Conservation (phyloP, 2,888 invertebrate species). For the Nephrocerus scutellatus region DNA sequence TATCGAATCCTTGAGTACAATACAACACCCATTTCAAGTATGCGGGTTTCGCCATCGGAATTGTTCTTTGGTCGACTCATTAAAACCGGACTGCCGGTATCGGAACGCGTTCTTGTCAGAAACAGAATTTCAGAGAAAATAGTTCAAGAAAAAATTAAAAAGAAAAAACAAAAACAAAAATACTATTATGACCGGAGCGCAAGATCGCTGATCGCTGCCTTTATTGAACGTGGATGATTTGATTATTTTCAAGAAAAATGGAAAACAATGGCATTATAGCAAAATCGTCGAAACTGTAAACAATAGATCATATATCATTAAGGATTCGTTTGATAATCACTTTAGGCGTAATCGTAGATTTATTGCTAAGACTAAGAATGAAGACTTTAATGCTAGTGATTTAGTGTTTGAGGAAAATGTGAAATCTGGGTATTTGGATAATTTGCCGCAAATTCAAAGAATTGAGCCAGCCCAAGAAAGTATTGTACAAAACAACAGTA, state of each 20-base stretch:
- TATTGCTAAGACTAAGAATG: slow-evolving; percentile 14
- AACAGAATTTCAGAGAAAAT: slow-evolving; percentile 10
- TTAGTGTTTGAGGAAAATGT: too few species aligned
- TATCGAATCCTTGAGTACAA: slow-evolving; percentile 23
- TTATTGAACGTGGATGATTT: slow-evolving; percentile 11
- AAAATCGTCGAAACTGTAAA: slow-evolving; percentile 16
- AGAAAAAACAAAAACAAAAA: slow-evolving; percentile 19
- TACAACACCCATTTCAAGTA: slow-evolving; percentile 17
- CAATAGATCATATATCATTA: slow-evolving; percentile 18
- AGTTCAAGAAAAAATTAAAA: slow-evolving; percentile 15
- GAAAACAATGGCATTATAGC: slow-evolving; percentile 21
- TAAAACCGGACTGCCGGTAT: slow-evolving; percentile 19
- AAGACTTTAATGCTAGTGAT: too few species aligned
- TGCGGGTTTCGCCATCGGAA: slow-evolving; percentile 13
- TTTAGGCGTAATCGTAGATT: slow-evolving; percentile 14
- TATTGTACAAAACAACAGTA: too few species aligned
- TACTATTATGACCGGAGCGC: slow-evolving; percentile 18
- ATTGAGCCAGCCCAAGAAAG: too few species aligned
- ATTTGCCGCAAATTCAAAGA: too few species aligned
- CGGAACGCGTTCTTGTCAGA: slow-evolving; percentile 11
- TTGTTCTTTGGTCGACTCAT: slow-evolving; percentile 20
- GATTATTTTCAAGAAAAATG: slow-evolving; percentile 22
- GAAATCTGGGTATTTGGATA: too few species aligned
- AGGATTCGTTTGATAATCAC: slow-evolving; percentile 14
- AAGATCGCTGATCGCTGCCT: slow-evolving; percentile 17